Evolutionary conservation across 2,797 vertebrate species (phyloP).

Genomic region (Danio tinwini): DNA sequence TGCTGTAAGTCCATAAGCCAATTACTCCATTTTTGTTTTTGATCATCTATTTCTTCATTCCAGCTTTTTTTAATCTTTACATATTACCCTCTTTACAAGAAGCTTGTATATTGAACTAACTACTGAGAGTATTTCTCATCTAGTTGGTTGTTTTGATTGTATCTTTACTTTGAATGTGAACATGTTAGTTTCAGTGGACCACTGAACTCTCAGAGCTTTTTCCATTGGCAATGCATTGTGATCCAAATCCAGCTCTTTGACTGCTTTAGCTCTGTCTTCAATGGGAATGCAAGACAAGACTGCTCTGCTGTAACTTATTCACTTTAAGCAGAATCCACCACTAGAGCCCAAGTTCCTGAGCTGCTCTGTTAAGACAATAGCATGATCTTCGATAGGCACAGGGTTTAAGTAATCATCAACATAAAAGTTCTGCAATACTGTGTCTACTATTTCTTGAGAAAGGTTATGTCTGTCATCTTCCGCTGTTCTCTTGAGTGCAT

Average conservation of each 20-base stretch:
- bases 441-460: neutral
- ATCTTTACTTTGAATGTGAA: neutral
- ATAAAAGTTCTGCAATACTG: neutral
- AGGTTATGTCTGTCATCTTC: neutral
- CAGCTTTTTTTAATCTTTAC: conserved; percentile 2
- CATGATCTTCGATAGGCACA: neutral
- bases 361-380: neutral
- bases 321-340: too few species aligned
- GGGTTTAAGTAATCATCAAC: neutral
- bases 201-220: neutral
- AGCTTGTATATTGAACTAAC: neutral
- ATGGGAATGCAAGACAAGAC: neutral
- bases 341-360: neutral
- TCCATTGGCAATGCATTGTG: neutral
- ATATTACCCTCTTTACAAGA: too few species aligned
- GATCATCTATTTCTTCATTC: neutral
- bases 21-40: neutral
- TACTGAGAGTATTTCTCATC: neutral
- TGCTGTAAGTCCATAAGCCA: too few species aligned
- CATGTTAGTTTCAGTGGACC: neutral
- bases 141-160: neutral
- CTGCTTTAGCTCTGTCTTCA: neutral
- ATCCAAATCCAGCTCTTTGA: neutral
- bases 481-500: neutral
- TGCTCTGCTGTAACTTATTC: neutral